Evolutionary conservation across 2,113 vertebrate genomes (phyloP).

Genomic region (Thalassarche chlororhynchos): DNA sequence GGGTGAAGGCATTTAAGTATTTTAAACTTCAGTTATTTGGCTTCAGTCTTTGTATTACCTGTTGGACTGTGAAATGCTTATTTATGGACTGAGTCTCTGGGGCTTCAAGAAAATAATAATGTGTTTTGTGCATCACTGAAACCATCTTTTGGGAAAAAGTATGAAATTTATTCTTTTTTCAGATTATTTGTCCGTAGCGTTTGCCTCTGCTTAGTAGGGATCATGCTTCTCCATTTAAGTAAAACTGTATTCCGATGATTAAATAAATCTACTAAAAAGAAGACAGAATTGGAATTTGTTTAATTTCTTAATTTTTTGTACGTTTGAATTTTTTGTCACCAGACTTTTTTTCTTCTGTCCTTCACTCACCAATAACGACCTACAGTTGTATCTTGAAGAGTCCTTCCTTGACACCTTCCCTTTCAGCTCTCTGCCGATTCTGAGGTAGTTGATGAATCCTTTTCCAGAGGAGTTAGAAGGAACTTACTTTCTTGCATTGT

Average conservation of each 20-base stretch:
- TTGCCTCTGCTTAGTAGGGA: neutral
- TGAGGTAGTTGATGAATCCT: neutral
- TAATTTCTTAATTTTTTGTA: neutral
- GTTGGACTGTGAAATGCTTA: neutral
- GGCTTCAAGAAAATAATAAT: neutral
- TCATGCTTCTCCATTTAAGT: neutral
- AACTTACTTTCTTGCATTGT: neutral
- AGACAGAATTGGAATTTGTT: neutral
- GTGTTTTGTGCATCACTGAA: neutral
- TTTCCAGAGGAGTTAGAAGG: neutral
- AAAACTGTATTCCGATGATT: neutral
- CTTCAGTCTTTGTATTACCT: neutral
- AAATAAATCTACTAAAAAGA: neutral
- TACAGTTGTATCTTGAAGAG: neutral
- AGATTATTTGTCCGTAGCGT: neutral
- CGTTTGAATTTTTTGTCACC: neutral
- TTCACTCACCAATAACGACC: neutral
- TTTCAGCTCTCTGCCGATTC: neutral
- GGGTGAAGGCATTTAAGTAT: neutral
- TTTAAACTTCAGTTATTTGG: neutral
- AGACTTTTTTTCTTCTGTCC: neutral
- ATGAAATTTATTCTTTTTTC: neutral
- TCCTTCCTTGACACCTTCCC: neutral
- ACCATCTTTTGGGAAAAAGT: neutral
- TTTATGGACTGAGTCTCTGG: neutral